These are phyloP conservation scores for Caracal caracal DNA, from an alignment of 2,113 vertebrate genomes.

Conservation along the genomic window DNA sequence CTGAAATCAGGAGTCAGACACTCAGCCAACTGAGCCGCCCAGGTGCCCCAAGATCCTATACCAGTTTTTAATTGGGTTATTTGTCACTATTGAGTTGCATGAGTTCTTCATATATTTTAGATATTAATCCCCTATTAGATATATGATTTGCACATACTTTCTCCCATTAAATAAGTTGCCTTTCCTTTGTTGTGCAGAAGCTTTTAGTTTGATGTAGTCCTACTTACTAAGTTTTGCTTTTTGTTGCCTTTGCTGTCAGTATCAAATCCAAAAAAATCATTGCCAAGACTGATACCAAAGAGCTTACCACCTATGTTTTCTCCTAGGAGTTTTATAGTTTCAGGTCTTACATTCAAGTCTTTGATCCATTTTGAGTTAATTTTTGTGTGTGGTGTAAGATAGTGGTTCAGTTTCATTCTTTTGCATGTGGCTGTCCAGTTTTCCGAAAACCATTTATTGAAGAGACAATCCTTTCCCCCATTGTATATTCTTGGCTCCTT, in stretches of 20 bases:
- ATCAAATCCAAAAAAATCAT: neutral
- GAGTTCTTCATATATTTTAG: neutral
- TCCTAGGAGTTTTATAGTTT: neutral
- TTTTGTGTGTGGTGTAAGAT: neutral
- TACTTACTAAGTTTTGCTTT: neutral
- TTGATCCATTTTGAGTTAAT: neutral
- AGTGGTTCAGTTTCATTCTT: neutral
- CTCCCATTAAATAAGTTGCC: neutral
- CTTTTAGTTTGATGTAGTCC: neutral
- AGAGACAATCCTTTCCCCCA: neutral
- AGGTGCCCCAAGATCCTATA: neutral
- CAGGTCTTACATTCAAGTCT: neutral
- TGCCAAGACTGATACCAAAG: neutral
- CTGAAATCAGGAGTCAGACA: too few relatives aligned
- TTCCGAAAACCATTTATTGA: neutral
- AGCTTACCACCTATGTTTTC: neutral
- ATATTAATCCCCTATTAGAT: neutral
- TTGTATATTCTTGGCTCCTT: neutral
- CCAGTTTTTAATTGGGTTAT: neutral
- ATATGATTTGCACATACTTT: neutral
- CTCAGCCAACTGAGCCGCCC: too few relatives aligned
- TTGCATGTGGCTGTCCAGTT: neutral
- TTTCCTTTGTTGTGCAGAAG: neutral
- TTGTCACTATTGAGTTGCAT: neutral
- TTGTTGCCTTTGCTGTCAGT: neutral